Percentiles rank a stretch among this genome's conserved stretches.
Evolutionary conservation across 2,888 invertebrate species (phyloP).

Genomic region (Machimus atricapillus): DNA sequence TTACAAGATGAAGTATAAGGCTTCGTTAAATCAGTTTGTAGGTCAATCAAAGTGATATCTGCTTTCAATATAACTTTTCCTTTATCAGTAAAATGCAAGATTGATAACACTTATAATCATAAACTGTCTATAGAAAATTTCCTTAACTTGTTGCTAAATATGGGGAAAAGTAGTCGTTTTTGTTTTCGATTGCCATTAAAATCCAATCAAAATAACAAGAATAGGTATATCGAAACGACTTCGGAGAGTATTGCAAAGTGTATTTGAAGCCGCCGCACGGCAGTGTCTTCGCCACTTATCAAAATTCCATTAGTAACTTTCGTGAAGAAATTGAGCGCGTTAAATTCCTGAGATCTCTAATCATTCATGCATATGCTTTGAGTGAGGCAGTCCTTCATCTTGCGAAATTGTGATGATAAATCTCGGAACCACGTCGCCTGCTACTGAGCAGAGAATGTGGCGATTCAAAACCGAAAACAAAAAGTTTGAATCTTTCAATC

Average conservation of each 20-base stretch:
- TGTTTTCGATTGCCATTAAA: neutral
- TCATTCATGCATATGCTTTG: neutral
- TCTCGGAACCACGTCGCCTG: neutral
- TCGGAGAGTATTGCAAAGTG: neutral
- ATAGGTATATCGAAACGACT: neutral
- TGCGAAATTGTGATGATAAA: neutral
- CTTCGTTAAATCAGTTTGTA: too few species aligned
- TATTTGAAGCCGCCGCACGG: neutral
- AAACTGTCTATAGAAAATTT: neutral
- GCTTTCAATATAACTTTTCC: neutral
- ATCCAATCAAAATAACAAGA: neutral
- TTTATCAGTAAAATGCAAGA: neutral
- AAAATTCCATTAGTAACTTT: neutral
- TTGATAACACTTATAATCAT: neutral
- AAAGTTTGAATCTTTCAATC: neutral
- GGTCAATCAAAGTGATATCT: neutral
- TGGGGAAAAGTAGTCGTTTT: neutral
- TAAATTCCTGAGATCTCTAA: neutral
- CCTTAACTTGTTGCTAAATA: neutral
- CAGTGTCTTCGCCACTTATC: neutral
- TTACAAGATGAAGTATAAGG: too few species aligned
- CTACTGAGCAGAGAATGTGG: neutral
- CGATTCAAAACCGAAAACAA: neutral
- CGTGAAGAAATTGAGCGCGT: neutral
- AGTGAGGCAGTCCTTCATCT: neutral